A percentile compares a stretch with the other conserved stretches of the same genome.
phyloP scores from a whole-genome alignment of 1,140 invertebrate genomes.

The Paralvinella palmiformis region DNA sequence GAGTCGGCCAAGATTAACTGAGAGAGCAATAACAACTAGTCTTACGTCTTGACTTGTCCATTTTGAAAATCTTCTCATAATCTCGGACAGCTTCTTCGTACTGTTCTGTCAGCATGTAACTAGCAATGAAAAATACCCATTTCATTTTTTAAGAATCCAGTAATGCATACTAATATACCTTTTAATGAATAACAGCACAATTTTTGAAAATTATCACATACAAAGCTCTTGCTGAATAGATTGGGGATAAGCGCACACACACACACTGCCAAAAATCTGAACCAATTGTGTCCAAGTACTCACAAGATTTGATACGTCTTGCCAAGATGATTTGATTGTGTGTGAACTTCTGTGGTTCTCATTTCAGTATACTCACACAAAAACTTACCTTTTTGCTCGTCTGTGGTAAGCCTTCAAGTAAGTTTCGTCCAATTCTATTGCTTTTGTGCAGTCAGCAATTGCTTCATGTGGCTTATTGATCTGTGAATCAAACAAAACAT shows the following conservation, averaged over 20 bases:
- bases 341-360: too few species aligned
- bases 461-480: slow-evolving; percentile 61
- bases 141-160: too few species aligned
- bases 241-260: too few species aligned
- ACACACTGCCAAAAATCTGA: neutral
- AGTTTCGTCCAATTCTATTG: slow-evolving; percentile 76
- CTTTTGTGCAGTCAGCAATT: slow-evolving; percentile 76
- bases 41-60: slow-evolving; percentile 70
- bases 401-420: slow-evolving; percentile 85
- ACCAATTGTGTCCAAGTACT: neutral
- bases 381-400: slow-evolving; percentile 68
- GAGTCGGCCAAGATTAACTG: neutral
- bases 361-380: too few species aligned
- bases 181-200: too few species aligned
- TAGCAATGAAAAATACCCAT: too few species aligned
- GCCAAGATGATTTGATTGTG: too few species aligned
- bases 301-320: neutral
- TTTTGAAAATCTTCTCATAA: slow-evolving; percentile 79
- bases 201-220: too few species aligned
- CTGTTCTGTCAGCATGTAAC: slow-evolving; percentile 72
- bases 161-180: too few species aligned
- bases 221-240: too few species aligned
- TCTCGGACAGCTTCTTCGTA: slow-evolving; percentile 86
- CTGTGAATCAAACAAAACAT: too few species aligned
- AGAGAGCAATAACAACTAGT: neutral